These are phyloP conservation scores for Pseudomyrmex gracilis DNA, from an alignment of 1,140 invertebrate species.

Conservation along the genomic window DNA sequence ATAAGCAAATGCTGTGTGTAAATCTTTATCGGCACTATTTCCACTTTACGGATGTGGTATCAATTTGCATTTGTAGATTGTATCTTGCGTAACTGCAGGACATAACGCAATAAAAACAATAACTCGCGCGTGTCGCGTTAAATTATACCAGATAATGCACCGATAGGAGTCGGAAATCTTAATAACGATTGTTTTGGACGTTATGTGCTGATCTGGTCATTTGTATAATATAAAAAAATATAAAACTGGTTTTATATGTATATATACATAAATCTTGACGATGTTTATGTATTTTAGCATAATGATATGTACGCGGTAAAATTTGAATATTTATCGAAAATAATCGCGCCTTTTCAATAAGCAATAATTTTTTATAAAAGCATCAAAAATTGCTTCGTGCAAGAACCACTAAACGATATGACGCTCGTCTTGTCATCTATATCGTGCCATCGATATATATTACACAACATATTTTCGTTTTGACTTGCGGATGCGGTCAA, in stretches of 20 bases:
- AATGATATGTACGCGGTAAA: not conserved
- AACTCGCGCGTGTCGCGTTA: not conserved
- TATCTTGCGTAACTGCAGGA: not conserved
- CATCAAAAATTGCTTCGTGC: not conserved
- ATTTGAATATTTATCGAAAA: slow-evolving; percentile 13
- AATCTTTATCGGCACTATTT: slow-evolving; percentile 12
- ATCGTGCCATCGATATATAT: slow-evolving; percentile 16
- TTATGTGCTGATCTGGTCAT: not conserved
- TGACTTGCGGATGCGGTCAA: slow-evolving; percentile 42
- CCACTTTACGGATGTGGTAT: not conserved
- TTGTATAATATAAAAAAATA: not conserved
- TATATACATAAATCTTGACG: not conserved
- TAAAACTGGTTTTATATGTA: slow-evolving; percentile 24
- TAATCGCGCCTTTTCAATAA: not conserved
- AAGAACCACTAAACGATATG: not conserved
- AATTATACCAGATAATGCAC: slow-evolving; percentile 20
- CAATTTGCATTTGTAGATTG: slow-evolving; percentile 14
- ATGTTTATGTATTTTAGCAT: not conserved
- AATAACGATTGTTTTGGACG: slow-evolving; percentile 7
- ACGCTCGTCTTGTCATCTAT: not conserved
- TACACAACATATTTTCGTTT: not conserved
- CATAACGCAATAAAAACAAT: slow-evolving; percentile 25
- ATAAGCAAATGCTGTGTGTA: not conserved
- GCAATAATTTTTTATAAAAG: not conserved
- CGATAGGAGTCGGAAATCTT: slow-evolving; percentile 12